Percentiles rank a stretch among this genome's conserved stretches.
phyloP scores from a whole-genome alignment of 1,140 invertebrate genomes.

The Drosophila sp. region DNA sequence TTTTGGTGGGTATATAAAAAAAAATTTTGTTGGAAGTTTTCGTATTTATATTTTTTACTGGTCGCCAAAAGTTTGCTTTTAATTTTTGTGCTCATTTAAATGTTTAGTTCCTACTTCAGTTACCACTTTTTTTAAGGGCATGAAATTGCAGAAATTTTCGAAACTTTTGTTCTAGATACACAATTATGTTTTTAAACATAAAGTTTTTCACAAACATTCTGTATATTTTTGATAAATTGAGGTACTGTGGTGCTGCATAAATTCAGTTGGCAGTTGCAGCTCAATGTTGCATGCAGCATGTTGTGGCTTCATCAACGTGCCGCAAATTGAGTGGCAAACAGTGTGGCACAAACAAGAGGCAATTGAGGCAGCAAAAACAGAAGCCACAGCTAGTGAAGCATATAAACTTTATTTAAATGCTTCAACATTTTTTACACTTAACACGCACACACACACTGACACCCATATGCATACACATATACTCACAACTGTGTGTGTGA shows the following conservation, averaged over 20 bases:
- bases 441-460: neutral
- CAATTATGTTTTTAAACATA: slow-evolving; percentile 33
- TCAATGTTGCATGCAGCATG: slow-evolving; percentile 15
- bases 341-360: neutral
- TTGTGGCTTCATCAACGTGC: slow-evolving; percentile 23
- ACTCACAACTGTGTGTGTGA: slow-evolving; percentile 30
- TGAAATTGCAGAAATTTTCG: too few relatives aligned
- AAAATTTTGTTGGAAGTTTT: slow-evolving; percentile 8
- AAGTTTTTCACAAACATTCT: slow-evolving; percentile 23
- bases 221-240: neutral
- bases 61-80: slow-evolving; percentile 18
- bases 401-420: slow-evolving; percentile 54
- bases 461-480: neutral
- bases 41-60: neutral
- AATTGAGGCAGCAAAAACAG: slow-evolving; percentile 2
- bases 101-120: slow-evolving; percentile 11
- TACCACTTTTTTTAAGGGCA: slow-evolving; percentile 2
- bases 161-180: slow-evolving; percentile 5
- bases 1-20: neutral
- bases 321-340: slow-evolving; percentile 52
- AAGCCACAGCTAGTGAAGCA: slow-evolving; percentile 42
- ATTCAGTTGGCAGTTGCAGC: neutral
- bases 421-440: slow-evolving; percentile 19
- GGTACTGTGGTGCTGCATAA: neutral
- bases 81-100: slow-evolving; percentile 21